Base-by-base conservation (phyloP, 2,113 vertebrate species). In the Chlamydotis undulata region DNA sequence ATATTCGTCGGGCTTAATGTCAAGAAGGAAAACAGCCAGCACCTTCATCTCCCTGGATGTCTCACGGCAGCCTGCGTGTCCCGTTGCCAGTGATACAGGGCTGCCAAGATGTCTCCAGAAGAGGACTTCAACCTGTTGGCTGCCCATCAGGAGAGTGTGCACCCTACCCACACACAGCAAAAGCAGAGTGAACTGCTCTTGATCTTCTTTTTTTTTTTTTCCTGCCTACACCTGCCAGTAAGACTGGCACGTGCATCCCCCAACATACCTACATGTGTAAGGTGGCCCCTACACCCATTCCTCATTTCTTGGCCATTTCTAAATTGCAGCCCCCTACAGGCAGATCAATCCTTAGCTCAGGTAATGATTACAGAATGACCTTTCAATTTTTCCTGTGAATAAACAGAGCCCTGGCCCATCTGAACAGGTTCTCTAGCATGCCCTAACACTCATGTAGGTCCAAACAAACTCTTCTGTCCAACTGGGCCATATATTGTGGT, bases 101-200 rank as follows among this genome's bases (percentile, higher is more conserved):
- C 43, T 67, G 60, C 83, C 83, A 75, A 23, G 77, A 84, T 71
- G 56, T n/a, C 52, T 82, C 53, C 93, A 93, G 70, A 57, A 43
- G 33, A 95, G 83, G 77, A 94, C 91, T 92, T 96, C 81, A 94
- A n/a, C 78, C 52, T 80, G 73, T 50, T 95, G 74, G 80, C 91
- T 81, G 47, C 57, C 75, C 43, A 71, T 49, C 73, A 88, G 68
- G 37, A 93, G 89, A 73, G 84, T 19, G 82, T 89, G 81, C 35
- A 14, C 59, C 53, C 73, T 41, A 33, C 50, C 26, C 2, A 8
- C 41, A 56, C 0, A 3, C 22, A 43, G 18, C 61, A 92, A n/a
- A 49, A 86, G 41, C 33, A 25, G 22, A 59, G 28, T 2, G 91
- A 67, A 37, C 67, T 64, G 19, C 39, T 75, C 12, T 1, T 59